Evolutionary conservation across 2,888 invertebrate genomes (phyloP).

Genomic region (Drosophila atroscutellata): DNA sequence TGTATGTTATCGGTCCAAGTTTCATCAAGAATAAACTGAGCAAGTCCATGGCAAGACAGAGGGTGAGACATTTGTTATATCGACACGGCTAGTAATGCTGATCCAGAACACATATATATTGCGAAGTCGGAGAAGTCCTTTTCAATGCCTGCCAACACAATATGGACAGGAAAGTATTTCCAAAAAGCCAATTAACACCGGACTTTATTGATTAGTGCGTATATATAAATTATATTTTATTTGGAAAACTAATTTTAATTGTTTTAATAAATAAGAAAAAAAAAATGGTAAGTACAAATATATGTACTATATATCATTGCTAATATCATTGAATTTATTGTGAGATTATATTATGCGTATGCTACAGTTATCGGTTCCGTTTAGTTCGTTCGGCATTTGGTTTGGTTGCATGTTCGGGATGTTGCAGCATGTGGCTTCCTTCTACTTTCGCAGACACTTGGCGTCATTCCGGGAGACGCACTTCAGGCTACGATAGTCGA

Average conservation of each 20-base stretch:
- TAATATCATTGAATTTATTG: conserved; percentile 62
- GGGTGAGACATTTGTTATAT: not conserved
- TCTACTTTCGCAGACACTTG: conserved; percentile 59
- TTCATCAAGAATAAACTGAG: not conserved
- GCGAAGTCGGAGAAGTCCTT: not conserved
- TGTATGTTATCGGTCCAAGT: not conserved
- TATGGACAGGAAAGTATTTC: not conserved
- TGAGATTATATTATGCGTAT: conserved; percentile 46
- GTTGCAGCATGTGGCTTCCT: not conserved
- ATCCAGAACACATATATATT: not conserved
- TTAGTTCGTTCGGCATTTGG: conserved; percentile 13
- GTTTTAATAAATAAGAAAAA: conserved; percentile 54
- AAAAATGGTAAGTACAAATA: conserved; percentile 16
- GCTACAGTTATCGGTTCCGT: conserved; percentile 25
- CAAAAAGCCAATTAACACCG: conserved; percentile 22
- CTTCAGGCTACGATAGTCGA: conserved; percentile 60
- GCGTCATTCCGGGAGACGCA: conserved; percentile 69
- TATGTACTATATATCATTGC: conserved; percentile 54
- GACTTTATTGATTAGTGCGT: conserved; percentile 41
- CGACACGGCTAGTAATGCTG: not conserved
- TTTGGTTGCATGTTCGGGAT: not conserved
- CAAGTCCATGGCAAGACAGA: not conserved
- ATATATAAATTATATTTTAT: conserved; percentile 44
- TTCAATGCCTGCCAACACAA: not conserved
- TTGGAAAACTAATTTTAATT: conserved; percentile 42